Evolutionary conservation across 2,888 invertebrate genomes (phyloP), one percentile per base, ranked within the genome.

Genomic region (Andrena haemorrhoa): DNA sequence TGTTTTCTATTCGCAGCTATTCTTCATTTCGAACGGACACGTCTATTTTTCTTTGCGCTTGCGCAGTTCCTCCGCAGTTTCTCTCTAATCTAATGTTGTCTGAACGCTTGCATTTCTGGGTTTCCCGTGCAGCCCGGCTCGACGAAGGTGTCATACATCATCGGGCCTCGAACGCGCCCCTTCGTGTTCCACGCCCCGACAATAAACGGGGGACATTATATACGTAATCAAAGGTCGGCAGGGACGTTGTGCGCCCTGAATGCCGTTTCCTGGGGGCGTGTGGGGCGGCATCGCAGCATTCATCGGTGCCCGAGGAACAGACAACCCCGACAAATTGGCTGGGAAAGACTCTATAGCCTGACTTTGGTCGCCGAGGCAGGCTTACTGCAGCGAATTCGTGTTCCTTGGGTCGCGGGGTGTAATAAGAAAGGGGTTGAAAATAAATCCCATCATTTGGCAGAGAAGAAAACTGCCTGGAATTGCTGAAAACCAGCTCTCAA

Each of bases 291-390:
- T 86, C 66, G 65, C 81, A 60, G 78, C 80, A 90, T 91, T 89
- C 90, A 87, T 76, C 70, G 82, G 69, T 64, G 71, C 79, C 86
- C 41, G 78, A 77, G 78, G 79, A 81, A 72, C 80, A 84, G 87
- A 89, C 85, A 87, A 82, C 84, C 83, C 61, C 83, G 90, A 89
- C 90, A 90, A 89, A 91, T 92, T 91, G 88, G 86, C 79, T 75
- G 84, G 87, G 88, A 85, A 89, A 89, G 89, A 88, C 88, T 87
- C 81, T 87, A 89, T 88, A 84, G 64, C 56, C 56, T 56, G 16
- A 41, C 41, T 41, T 41, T 4, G 16, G 0, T 41, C 16, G 41
- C 41, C 16, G 12, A 16, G 41, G 41, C 41, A 41, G 16, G 16
- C 5, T 41, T 5, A 16, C 41, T 41, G 16, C 41, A 12, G 16